Evolutionary conservation across 2,888 invertebrate species (phyloP).

Genomic region (Andrena flavipes): DNA sequence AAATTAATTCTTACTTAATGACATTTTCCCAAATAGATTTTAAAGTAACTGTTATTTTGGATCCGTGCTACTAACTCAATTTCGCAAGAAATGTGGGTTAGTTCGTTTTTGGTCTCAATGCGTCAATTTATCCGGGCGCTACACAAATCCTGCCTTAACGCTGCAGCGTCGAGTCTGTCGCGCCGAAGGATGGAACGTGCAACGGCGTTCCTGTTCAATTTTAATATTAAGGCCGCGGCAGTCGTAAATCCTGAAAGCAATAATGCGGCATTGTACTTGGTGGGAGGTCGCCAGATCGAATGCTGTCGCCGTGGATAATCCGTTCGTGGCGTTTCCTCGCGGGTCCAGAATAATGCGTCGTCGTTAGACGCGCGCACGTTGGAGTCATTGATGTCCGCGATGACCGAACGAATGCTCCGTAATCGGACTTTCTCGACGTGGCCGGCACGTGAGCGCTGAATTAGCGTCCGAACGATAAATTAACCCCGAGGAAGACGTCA

Average conservation of each 20-base stretch:
- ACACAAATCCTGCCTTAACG: background rate
- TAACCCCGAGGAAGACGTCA: constrained; percentile 34
- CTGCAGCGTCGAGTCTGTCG: constrained; percentile 33
- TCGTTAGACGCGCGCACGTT: constrained; percentile 47
- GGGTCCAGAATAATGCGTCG: constrained; percentile 55
- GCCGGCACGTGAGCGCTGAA: constrained; percentile 51
- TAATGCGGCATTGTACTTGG: constrained; percentile 62
- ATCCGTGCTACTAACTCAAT: no score
- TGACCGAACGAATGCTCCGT: constrained; percentile 38
- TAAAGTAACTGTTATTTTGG: no score
- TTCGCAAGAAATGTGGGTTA: no score
- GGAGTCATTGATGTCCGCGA: constrained; percentile 31
- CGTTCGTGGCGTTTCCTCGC: constrained; percentile 51
- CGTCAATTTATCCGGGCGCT: background rate
- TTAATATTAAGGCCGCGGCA: constrained; percentile 60
- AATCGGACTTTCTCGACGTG: constrained; percentile 57
- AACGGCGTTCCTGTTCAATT: constrained; percentile 44
- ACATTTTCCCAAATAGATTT: no score
- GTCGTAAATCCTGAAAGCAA: constrained; percentile 57
- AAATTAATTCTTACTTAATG: no score
- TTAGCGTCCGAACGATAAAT: constrained; percentile 54
- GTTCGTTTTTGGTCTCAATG: no score
- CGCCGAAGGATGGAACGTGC: constrained; percentile 13
- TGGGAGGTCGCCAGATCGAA: constrained; percentile 67
- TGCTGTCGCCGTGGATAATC: constrained; percentile 60